Base-by-base conservation (phyloP, 1,140 invertebrate genomes). In the Anoplophora glabripennis region DNA sequence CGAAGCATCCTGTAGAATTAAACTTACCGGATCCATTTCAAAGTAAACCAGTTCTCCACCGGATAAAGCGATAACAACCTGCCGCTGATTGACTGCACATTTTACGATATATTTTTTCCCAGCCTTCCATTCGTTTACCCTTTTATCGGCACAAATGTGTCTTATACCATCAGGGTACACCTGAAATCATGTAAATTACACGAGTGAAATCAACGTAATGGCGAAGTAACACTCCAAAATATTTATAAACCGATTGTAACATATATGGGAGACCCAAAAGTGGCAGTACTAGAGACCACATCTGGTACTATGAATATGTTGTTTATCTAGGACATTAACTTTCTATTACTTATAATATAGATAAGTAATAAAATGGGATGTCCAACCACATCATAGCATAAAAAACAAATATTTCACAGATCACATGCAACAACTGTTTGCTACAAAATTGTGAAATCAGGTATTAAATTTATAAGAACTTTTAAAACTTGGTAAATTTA, bases 41-140 rank as follows among this genome's bases (percentile, higher is more conserved):
- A 99, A 99, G 79, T 99, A 99, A 12, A 99, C 95, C 15, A 99
- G 79, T 81, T 99, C 97, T 45, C 96, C 95, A 0, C 96, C 97
- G 35, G 93, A 93, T 4, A 99, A 78, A 0, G 97, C 96, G 64
- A 99, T 99, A 0, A 99, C 96, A 17, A 98, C 94, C 80, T 99
- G 98, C 57, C 97, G 81, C 72, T 98, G 93, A 79, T 99, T 99
- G 0, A 99, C 93, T 1, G 97, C 96, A 80, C 97, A 99, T 76
- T 96, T 95, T 0, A 96, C 89, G 60, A 99, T 99, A 0, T 89
- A 92, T 69, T 97, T 96, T 75, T 98, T 98, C 4, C 93, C 94
- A 0, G 94, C 93, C 73, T 98, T 96, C 98, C 98, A 99, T 78
- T 99, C 97, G 68, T 99, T 99, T 0, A 99, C 94, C 75, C 96